Base-by-base conservation (phyloP, 2,113 vertebrate genomes). In the Mellivora capensis region DNA sequence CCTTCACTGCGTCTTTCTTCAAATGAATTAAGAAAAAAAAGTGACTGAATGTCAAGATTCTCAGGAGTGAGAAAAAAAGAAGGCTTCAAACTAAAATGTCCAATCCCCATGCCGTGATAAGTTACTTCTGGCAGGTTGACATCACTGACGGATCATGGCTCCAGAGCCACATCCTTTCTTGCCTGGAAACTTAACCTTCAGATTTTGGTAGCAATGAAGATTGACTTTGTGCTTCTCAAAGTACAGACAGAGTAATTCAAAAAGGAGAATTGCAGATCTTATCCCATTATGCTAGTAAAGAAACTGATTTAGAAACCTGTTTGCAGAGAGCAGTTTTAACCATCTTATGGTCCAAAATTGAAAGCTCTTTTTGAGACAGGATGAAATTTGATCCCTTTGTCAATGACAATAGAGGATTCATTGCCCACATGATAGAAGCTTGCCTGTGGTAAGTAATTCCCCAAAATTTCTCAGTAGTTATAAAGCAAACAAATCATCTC, bases 51-150 rank as follows among this genome's bases (percentile, higher is more conserved):
- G 86, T 96, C 72, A 95, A 95, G 81, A 83, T 69, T 95, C 93
- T 96, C 42, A 69, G 77, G 80, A 67, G 44, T 69, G 39, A 82
- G 72, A 20, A 82, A 89, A 94, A 94, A 97, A 47, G 74, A 87
- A 94, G 6, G 2, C 4, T 74, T 97, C 77, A 25, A 81, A 80
- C 54, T 72, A 85, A 97, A 97, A 85, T 37, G 8, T 37, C 80
- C 71, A 93, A 52, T 92, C 42, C 23, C 52, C 81, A 47, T 20
- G 74, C 49, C 61, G 62, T 34, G 39, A 97, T 64, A 79, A 97
- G 97, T 97, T 98, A 98, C 98, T 98, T 98, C 98, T 98, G 98
- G 96, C 95, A 98, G 97, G 76, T 94, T 98, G 96, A 98, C 96
- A 95, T 96, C 29, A 49, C 71, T 97, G 98, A 97, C 96, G 93